Base-by-base conservation (phyloP, 2,888 invertebrate species). In the Andrena hattorfiana region DNA sequence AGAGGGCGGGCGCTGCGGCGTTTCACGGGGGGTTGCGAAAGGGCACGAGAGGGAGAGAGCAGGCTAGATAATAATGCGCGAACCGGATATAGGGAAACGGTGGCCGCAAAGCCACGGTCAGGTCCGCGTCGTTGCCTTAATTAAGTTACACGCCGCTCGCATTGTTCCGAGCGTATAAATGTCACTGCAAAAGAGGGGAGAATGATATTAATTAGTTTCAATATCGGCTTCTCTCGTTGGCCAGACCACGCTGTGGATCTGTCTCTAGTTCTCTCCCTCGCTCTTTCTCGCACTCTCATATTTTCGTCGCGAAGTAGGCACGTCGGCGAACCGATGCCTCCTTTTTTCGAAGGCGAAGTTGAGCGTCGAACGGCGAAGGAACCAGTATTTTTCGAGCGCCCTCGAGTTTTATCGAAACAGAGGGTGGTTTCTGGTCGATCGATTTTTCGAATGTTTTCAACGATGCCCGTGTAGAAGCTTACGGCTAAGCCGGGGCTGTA, bases 71-170 rank as follows among this genome's bases (percentile, higher is more conserved):
- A 93, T 93, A 93, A 93, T 92, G 91, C 90, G 87, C 87, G 89
- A 87, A 81, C 82, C 89, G 90, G 88, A 92, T 93, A 92, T 91
- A 92, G 93, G 89, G 89, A 89, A 90, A 90, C 90, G 88, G 87
- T 89, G 87, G 88, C 94, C 93, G 81, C 94, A 93, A 91, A 92
- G 89, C 91, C 91, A 92, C 90, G 93, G 93, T 93, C 87, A 91
- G 92, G 90, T 92, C 88, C 90, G 93, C 92, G 92, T 93, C 93
- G 94, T 94, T 94, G 93, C 92, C 92, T 94, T 94, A 94, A 94
- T 94, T 94, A 94, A 94, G 93, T 94, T 94, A 94, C 93, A 92
- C 91, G 90, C 91, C 89, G 91, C 89, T 90, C 90, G 90, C 92
- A 91, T 92, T 93, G 92, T 92, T 92, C 90, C 81, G 84, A 85